Evolutionary conservation across 2,113 vertebrate species (phyloP), one percentile per base, ranked within the genome.

Genomic region (Percopsis transmontana): DNA sequence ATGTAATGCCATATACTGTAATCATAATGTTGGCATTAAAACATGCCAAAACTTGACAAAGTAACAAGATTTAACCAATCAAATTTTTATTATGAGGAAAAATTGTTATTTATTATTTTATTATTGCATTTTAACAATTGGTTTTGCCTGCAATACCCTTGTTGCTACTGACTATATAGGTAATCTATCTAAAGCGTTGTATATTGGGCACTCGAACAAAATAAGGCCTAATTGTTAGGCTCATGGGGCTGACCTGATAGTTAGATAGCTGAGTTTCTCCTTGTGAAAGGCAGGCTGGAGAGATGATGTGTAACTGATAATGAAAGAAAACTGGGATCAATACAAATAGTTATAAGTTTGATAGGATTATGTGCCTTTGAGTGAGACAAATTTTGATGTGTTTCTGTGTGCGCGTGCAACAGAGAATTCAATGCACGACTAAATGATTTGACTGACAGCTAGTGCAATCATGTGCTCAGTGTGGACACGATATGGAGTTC

Each of bases 261-360:
- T 83, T 77, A 61, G 68, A 81, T 78, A 76, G 62, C 60, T 66
- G 64, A 64, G 68, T 11, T 14, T 13, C 20, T 45, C 13, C 13
- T 13, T 13, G 44, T 13, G 44, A n/a, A n/a, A 11, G 40, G 40
- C 6, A 11, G 40, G 5, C 13, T 13, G 44, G 44, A n/a, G 44
- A n/a, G 16, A 27, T 72, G 71, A 76, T 72, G 66, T 70, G 68
- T 82, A 77, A 80, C 69, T 72, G 86, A 85, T 86, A 87, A 90
- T 85, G 85, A 80, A 76, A 70, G 70, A 67, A 81, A 83, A 74
- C 76, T 61, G 39, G 54, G 78, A 83, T 88, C 85, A 72, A 91
- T 88, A 76, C 65, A 81, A 80, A 89, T 38, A 56, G 74, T 62
- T 60, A 3, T 33, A 54, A 80, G 72, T 63, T 6, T 67, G 70